These are phyloP conservation scores for Lithophane ornitopus DNA, from an alignment of 2,888 invertebrate species.

Conservation along the genomic window DNA sequence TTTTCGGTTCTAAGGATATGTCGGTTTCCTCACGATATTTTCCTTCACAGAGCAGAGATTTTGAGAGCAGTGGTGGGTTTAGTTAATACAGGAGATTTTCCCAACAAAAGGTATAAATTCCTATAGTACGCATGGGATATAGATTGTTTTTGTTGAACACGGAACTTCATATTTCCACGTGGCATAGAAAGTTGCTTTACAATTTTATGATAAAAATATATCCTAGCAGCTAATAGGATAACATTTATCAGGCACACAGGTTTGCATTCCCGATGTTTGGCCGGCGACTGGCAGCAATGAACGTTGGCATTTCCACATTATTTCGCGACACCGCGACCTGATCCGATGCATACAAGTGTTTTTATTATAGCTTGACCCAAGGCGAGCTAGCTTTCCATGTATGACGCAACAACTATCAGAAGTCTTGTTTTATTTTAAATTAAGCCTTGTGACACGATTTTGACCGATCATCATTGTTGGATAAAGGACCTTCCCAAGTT, in stretches of 20 bases:
- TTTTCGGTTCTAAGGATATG: neutral
- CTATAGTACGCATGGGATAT: neutral
- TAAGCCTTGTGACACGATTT: neutral
- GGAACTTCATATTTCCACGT: no score
- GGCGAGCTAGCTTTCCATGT: slow-evolving; percentile 67
- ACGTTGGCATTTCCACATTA: slow-evolving; percentile 43
- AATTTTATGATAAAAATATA: neutral
- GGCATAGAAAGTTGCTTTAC: neutral
- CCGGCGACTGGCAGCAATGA: neutral
- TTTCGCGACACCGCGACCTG: slow-evolving; percentile 25
- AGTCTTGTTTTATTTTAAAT: slow-evolving; percentile 18
- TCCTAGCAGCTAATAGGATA: neutral
- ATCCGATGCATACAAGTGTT: slow-evolving; percentile 55
- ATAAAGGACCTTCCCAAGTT: neutral
- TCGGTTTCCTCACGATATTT: neutral
- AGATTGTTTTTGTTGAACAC: neutral
- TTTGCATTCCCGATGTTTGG: neutral
- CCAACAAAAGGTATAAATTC: neutral
- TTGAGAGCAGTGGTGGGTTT: neutral
- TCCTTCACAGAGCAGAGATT: neutral
- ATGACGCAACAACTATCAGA: slow-evolving; percentile 53
- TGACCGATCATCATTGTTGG: neutral
- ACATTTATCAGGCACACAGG: neutral
- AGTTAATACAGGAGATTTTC: neutral
- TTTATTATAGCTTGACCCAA: slow-evolving; percentile 73